Evolutionary conservation across 2,888 invertebrate species (phyloP).

Genomic region (Melangyna quadrimaculata): DNA sequence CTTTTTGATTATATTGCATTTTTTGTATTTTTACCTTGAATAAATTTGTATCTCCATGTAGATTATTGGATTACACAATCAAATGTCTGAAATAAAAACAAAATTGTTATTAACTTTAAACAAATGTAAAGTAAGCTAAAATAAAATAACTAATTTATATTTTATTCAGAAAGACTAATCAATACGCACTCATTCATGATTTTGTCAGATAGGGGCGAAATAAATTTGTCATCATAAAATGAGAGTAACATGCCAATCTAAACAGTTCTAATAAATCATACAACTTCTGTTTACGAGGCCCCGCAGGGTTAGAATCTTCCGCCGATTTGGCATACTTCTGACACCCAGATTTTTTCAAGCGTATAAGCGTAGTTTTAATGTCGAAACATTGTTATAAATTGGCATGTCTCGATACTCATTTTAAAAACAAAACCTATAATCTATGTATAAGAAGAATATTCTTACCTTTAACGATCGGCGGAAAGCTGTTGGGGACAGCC

Average conservation of each 20-base stretch:
- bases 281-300: too few relatives aligned
- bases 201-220: conserved; percentile 77
- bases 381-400: too few relatives aligned
- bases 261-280: too few relatives aligned
- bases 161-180: conserved; percentile 77
- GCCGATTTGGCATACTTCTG: too few relatives aligned
- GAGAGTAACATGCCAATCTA: too few relatives aligned
- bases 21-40: not conserved
- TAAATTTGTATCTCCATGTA: too few relatives aligned
- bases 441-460: not conserved
- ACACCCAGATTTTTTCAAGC: too few relatives aligned
- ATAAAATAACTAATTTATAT: not conserved
- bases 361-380: too few relatives aligned
- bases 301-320: too few relatives aligned
- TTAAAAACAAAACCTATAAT: too few relatives aligned
- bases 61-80: not conserved
- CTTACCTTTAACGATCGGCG: not conserved
- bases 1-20: not conserved
- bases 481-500: too few relatives aligned
- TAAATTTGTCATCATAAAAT: conserved; percentile 72
- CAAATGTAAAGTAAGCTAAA: not conserved
- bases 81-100: not conserved
- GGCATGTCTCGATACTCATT: too few relatives aligned
- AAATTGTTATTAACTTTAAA: not conserved
- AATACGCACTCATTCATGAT: conserved; percentile 75